Evolutionary conservation across 1,140 invertebrate species (phyloP).

Genomic region (Bradysia coprophila): DNA sequence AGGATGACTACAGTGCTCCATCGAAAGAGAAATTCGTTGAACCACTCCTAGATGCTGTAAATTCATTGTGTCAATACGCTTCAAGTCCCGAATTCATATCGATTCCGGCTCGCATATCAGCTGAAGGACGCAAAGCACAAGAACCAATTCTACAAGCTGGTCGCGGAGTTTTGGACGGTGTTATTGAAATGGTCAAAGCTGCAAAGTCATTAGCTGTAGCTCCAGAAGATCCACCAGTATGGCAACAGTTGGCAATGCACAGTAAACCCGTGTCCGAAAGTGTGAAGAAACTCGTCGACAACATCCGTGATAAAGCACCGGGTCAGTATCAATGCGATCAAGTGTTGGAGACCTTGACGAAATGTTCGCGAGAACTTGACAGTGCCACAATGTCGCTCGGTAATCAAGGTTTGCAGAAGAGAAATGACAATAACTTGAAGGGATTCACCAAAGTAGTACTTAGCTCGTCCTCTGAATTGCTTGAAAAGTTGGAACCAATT

Average conservation of each 20-base stretch:
- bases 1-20: constrained; percentile 60
- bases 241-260: constrained; percentile 83
- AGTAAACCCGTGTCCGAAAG: constrained; percentile 91
- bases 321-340: constrained; percentile 85
- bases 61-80: constrained; percentile 83
- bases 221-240: constrained; percentile 80
- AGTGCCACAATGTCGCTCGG: constrained; percentile 72
- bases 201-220: constrained; percentile 78
- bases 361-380: constrained; percentile 65
- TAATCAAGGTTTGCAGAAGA: constrained; percentile 54
- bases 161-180: constrained; percentile 37
- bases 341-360: constrained; percentile 59
- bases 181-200: constrained; percentile 58
- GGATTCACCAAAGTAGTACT: constrained; percentile 63
- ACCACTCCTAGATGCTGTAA: constrained; percentile 78
- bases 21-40: constrained; percentile 52
- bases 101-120: constrained; percentile 78
- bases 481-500: constrained; percentile 65
- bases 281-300: constrained; percentile 82
- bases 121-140: constrained; percentile 54
- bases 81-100: constrained; percentile 83
- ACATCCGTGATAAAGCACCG: constrained; percentile 86
- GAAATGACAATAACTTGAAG: constrained; percentile 58
- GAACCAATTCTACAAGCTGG: constrained; percentile 78
- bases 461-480: constrained; percentile 52